A percentile compares a stretch with the other conserved stretches of the same genome.
Conservation (phyloP, 2,888 invertebrate genomes). For the Perizoma flavofasciatum region DNA sequence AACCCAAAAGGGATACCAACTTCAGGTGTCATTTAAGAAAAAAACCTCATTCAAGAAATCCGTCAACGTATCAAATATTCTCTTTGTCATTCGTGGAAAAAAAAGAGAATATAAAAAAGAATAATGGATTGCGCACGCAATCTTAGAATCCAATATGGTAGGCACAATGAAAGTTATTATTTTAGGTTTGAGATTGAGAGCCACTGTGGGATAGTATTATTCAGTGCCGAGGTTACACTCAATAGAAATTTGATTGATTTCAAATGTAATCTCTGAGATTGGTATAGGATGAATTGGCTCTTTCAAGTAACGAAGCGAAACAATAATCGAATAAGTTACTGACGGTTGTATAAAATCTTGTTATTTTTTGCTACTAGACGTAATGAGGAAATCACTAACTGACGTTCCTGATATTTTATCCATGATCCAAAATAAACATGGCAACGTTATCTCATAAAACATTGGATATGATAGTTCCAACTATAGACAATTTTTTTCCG, state of each 20-base stretch:
- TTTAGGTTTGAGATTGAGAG: constrained; percentile 63
- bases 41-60: constrained; percentile 66
- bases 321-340: neutral
- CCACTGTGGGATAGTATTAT: constrained; percentile 59
- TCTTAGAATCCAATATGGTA: constrained; percentile 72
- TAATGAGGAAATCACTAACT: too few species aligned
- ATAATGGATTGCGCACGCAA: constrained; percentile 73
- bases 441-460: too few species aligned
- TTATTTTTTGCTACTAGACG: constrained; percentile 2
- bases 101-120: constrained; percentile 49
- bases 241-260: constrained; percentile 40
- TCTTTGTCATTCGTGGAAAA: constrained; percentile 47
- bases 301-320: constrained; percentile 23
- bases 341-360: constrained; percentile 7
- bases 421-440: too few species aligned
- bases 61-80: constrained; percentile 75
- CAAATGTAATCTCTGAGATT: constrained; percentile 31
- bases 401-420: too few species aligned
- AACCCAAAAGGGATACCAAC: constrained; percentile 61
- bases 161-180: constrained; percentile 68
- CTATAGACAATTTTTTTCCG: too few species aligned
- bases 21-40: constrained; percentile 75
- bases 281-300: constrained; percentile 30
- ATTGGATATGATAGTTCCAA: too few species aligned
- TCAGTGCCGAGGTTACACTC: constrained; percentile 42